Percentiles rank a stretch among this genome's conserved stretches.
Conservation (phyloP, 2,113 vertebrate genomes). For the Dasyurus viverrinus region DNA sequence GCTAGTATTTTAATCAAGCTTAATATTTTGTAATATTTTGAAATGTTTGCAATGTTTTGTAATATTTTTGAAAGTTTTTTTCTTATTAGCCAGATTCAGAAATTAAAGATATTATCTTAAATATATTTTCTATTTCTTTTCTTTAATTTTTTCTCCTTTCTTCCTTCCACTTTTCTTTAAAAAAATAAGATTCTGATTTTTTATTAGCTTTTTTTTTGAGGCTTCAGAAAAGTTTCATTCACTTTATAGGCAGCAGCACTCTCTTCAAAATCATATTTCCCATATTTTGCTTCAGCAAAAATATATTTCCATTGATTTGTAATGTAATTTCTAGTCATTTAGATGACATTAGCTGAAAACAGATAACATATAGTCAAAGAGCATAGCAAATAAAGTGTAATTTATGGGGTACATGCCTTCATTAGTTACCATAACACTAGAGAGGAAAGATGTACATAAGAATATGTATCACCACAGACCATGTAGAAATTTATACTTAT, state of each 20-base stretch:
- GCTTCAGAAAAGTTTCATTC: neutral
- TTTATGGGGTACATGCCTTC: neutral
- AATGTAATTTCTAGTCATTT: neutral
- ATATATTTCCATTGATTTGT: neutral
- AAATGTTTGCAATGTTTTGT: neutral
- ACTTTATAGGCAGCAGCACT: neutral
- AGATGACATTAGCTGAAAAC: neutral
- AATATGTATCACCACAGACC: neutral
- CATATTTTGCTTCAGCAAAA: too few relatives aligned
- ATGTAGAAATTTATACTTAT: neutral
- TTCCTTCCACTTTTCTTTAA: neutral
- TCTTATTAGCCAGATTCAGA: neutral
- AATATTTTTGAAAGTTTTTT: too few relatives aligned
- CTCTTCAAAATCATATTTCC: neutral
- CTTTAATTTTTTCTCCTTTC: neutral
- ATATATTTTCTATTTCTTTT: neutral
- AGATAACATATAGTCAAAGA: neutral
- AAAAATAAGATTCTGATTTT: neutral
- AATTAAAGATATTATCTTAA: neutral
- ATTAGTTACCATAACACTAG: neutral
- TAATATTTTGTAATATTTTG: neutral
- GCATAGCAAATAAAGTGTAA: neutral
- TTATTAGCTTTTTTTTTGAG: neutral
- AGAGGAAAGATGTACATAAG: neutral
- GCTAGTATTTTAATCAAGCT: neutral